Evolutionary conservation across 2,113 vertebrate genomes (phyloP).

Genomic region (pig (Sus scrofa)): DNA sequence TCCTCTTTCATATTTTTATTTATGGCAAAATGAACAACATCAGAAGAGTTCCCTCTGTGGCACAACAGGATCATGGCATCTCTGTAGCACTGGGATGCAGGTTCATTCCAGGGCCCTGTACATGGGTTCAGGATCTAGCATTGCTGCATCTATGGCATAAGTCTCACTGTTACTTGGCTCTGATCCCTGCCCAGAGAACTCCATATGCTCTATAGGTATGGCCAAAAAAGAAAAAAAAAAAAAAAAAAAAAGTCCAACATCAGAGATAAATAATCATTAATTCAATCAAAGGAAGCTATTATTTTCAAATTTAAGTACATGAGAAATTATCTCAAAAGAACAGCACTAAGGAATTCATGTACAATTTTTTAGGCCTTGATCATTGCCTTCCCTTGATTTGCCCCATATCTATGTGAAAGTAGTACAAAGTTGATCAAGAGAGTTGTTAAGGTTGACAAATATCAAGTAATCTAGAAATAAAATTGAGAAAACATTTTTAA

Average conservation of each 20-base stretch:
- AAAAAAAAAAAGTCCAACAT: too few relatives aligned
- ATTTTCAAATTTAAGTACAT: neutral
- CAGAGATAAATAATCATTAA: too few relatives aligned
- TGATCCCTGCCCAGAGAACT: too few relatives aligned
- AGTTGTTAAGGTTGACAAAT: neutral
- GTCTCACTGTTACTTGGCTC: too few relatives aligned
- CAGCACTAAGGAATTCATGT: neutral
- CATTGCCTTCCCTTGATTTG: neutral
- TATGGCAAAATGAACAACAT: neutral
- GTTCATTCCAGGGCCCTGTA: too few relatives aligned
- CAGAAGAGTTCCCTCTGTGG: too few relatives aligned
- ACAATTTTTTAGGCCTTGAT: neutral
- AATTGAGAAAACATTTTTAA: slow-evolving; percentile 1
- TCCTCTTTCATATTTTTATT: neutral
- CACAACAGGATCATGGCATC: too few relatives aligned
- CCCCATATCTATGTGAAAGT: neutral
- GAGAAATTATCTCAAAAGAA: neutral
- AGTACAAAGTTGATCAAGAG: neutral
- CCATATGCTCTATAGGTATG: too few relatives aligned
- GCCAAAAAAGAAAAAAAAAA: too few relatives aligned
- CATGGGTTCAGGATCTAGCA: too few relatives aligned
- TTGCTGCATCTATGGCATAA: too few relatives aligned
- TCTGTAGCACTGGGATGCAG: too few relatives aligned
- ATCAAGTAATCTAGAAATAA: neutral
- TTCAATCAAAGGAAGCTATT: neutral